phyloP scores from a whole-genome alignment of 2,888 invertebrate genomes.

The Tanypteryx hageni region DNA sequence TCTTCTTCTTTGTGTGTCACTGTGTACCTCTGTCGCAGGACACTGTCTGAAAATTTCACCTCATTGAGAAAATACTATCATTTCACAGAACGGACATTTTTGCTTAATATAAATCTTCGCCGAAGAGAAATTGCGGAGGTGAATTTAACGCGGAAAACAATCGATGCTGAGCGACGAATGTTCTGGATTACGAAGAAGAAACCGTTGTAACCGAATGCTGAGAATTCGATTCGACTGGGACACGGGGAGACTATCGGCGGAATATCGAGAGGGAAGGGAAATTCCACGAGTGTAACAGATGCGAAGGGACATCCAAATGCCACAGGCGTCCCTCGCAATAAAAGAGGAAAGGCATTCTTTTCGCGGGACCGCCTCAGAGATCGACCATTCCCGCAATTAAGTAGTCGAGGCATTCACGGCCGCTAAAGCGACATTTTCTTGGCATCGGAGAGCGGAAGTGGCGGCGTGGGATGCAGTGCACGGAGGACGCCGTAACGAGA shows the following conservation, averaged over 20 bases:
- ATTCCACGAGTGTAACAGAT: not conserved
- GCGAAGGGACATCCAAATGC: not conserved
- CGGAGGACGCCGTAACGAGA: not conserved
- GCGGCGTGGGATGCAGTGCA: not conserved
- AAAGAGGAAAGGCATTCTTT: not conserved
- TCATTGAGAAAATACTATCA: too few relatives aligned
- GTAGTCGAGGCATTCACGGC: not conserved
- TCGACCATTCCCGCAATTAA: not conserved
- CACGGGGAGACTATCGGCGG: not conserved
- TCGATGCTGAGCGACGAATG: not conserved
- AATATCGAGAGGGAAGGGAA: not conserved
- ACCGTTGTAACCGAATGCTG: not conserved
- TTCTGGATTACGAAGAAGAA: not conserved
- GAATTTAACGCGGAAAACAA: not conserved
- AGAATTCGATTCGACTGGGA: too few relatives aligned
- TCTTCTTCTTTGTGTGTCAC: too few relatives aligned
- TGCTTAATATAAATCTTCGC: too few relatives aligned
- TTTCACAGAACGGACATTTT: too few relatives aligned
- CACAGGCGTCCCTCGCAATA: not conserved
- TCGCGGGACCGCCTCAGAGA: not conserved
- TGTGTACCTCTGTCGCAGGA: too few relatives aligned
- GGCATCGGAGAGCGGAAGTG: slow-evolving; percentile 7
- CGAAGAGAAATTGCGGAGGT: too few relatives aligned
- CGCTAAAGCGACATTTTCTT: slow-evolving; percentile 10
- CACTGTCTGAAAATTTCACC: too few relatives aligned